Base-by-base conservation (phyloP, 2,113 vertebrate genomes). In the Dinomys branickii region DNA sequence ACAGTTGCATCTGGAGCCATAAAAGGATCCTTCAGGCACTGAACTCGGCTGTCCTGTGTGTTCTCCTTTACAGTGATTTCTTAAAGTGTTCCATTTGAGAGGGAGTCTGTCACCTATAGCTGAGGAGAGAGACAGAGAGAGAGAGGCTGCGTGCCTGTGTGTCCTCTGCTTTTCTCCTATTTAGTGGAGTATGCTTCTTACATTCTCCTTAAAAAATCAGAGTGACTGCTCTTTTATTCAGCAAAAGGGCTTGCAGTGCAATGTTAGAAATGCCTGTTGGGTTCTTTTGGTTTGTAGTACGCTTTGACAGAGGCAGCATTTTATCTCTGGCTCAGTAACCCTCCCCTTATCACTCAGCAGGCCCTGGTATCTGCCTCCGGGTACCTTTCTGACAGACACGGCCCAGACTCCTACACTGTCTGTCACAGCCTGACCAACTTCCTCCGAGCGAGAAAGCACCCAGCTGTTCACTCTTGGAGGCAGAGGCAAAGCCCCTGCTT, bases 321-420 rank as follows among this genome's bases (percentile, higher is more conserved):
- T 96, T 94, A 95, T 97, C 96, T 94, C 91, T 96, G 93, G 88
- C 95, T 95, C 71, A 9, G 92, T 91, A 88, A 97, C 92, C 92
- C 69, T 30, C 17, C n/a, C 38, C 95, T 96, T 97, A 96, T 98
- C 97, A 58, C 78, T 94, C 78, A 9, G 61, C 58, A 5, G 94
- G 96, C 94, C 88, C 85, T 93, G 65, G 96, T 90, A 96, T 65
- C 94, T 97, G 93, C 96, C 97, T 95, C 91, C 88, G 85, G 97
- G 96, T 96, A 96, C 87, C 89, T 2, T 91, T 87, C 90, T 94
- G 96, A 96, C 96, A 97, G n/a, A 67, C 88, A 83, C 73, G 71
- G 63, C 85, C 93, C 78, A 85, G 93, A 92, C 86, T 85, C 81
- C 71, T 73, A 24, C 56, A 38, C 61, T 59, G 61, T 86, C 94